Percentiles rank a stretch among this genome's conserved stretches.
Evolutionary conservation across 2,888 invertebrate genomes (phyloP).

Genomic region (Osmoderma eremita): DNA sequence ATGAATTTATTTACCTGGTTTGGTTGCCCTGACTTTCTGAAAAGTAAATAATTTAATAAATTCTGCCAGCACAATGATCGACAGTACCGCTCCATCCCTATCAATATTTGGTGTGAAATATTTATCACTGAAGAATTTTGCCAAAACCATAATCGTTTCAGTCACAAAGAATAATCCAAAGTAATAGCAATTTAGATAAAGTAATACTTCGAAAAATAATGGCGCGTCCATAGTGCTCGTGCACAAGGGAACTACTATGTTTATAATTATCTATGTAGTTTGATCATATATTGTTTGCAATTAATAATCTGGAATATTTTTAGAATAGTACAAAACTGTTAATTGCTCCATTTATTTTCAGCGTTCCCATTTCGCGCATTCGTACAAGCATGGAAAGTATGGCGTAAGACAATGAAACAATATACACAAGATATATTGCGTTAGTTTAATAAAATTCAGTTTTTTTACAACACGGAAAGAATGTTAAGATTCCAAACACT

Average conservation of each 20-base stretch:
- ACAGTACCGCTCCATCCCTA: conserved; percentile 47
- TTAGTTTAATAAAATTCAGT: conserved; percentile 45
- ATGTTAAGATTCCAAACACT: conserved; percentile 46
- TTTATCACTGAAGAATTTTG: conserved; percentile 47
- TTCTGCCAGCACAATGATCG: conserved; percentile 45
- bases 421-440: conserved; percentile 5
- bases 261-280: conserved; percentile 40
- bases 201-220: conserved; percentile 49
- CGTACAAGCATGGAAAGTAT: not conserved
- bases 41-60: conserved; percentile 46
- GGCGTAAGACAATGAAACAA: not conserved
- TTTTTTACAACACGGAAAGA: conserved; percentile 47
- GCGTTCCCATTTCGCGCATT: not conserved
- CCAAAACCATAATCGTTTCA: conserved; percentile 48
- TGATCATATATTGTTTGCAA: conserved; percentile 38
- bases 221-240: conserved; percentile 47
- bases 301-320: conserved; percentile 45
- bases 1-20: conserved; percentile 40
- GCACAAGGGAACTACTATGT: conserved; percentile 29
- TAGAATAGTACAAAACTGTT: conserved; percentile 38
- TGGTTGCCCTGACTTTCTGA: conserved; percentile 41
- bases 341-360: conserved; percentile 39
- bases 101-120: conserved; percentile 47
- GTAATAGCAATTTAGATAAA: conserved; percentile 49
- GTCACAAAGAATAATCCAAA: conserved; percentile 49